A percentile compares a stretch with the other conserved stretches of the same genome.
Evolutionary conservation across 2,113 vertebrate species (phyloP).

Genomic region (Vulpes vulpes): DNA sequence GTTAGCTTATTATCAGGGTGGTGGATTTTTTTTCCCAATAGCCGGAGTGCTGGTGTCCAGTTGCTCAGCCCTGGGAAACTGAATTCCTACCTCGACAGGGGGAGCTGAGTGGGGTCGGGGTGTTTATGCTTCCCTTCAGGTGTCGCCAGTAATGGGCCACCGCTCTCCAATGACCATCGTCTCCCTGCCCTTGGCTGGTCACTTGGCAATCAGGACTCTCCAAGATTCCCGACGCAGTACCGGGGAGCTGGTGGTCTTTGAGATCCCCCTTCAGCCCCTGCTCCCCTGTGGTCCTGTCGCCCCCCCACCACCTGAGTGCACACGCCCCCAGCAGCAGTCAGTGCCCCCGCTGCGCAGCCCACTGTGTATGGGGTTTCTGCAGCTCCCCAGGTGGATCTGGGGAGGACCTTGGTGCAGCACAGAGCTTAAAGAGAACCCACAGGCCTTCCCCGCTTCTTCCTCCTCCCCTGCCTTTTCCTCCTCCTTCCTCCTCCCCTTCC

Average conservation of each 20-base stretch:
- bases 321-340: too few relatives aligned
- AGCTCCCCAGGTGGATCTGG: too few relatives aligned
- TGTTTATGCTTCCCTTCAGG: background rate
- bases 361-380: too few relatives aligned
- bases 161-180: background rate
- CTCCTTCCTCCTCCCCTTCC: background rate
- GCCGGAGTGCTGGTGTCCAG: background rate
- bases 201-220: background rate
- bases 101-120: background rate
- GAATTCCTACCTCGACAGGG: background rate
- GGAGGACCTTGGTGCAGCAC: background rate
- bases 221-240: background rate
- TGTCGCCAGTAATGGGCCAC: too few relatives aligned
- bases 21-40: background rate
- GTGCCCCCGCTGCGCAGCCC: too few relatives aligned
- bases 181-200: background rate
- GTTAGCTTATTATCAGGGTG: background rate
- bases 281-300: background rate
- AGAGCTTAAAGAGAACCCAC: background rate
- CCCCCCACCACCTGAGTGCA: too few relatives aligned
- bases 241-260: background rate
- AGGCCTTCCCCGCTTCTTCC: background rate
- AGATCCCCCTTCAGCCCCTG: background rate
- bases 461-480: background rate
- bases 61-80: background rate